phyloP scores from a whole-genome alignment of 1,140 invertebrate genomes.

The Microvelia longipes region DNA sequence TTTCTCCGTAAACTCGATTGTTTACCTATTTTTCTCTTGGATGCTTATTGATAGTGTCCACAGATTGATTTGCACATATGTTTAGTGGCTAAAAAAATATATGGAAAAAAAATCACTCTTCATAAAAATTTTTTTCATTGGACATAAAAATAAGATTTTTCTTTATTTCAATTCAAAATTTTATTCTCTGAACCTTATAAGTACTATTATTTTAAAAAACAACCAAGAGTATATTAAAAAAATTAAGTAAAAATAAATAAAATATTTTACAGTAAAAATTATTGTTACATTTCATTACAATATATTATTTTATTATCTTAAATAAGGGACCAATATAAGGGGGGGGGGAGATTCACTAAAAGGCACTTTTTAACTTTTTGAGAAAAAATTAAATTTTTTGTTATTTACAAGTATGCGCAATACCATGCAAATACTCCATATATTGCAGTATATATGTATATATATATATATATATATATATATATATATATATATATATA shows the following conservation, averaged over 20 bases:
- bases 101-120: too few relatives aligned
- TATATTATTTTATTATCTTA: background rate
- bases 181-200: too few relatives aligned
- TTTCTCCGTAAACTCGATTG: too few relatives aligned
- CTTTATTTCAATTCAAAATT: too few relatives aligned
- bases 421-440: background rate
- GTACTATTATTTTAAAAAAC: background rate
- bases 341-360: background rate
- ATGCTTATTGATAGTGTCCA: too few relatives aligned
- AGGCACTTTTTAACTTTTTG: background rate
- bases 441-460: background rate
- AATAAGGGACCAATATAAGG: background rate
- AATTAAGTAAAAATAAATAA: background rate
- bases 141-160: too few relatives aligned
- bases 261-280: background rate
- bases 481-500: background rate
- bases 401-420: background rate
- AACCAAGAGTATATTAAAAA: background rate
- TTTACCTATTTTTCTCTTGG: too few relatives aligned
- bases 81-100: too few relatives aligned
- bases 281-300: background rate
- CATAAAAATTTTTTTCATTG: too few relatives aligned
- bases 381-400: background rate
- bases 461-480: background rate
- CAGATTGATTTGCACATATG: too few relatives aligned